Base-by-base conservation (phyloP, 2,113 vertebrate species). In the Sylvilagus bachmani region DNA sequence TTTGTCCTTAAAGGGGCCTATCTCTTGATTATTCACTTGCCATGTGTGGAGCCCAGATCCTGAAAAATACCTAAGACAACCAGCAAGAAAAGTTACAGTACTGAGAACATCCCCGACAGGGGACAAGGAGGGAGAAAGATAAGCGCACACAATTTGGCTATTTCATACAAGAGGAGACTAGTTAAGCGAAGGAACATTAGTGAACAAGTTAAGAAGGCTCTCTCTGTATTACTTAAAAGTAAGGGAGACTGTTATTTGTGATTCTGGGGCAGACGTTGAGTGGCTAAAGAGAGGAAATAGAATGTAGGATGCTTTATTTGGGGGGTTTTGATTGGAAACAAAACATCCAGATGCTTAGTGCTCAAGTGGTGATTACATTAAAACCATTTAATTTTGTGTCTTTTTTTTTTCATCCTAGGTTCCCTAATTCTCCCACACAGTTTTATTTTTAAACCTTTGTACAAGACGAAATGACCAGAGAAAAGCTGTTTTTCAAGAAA, bases 371-470 rank as follows among this genome's bases (percentile, higher is more conserved):
- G 8, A 1, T 77, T 77, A 93, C 71, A 86, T 89, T 86, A 95
- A 91, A 95, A 16, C 49, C 62, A 66, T 87, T 96, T 95, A 94
- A 94, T 95, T 97, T 86, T 70, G 53, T 74, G 29, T 33, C 83
- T 78, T 93, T 94, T 91, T 97, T 95, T 90, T 66, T 64, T 33
- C 5, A 83, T 89, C 83, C 88, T 27, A 31, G 80, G 75, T 71
- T 96, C 94, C 80, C 81, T 86, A 93, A 62, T 78, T 95, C 97
- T 87, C 88, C 95, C 93, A 86, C 33, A 81, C 70, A 97, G 91
- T 98, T 98, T 98, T 98, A 98, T 98, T 98, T 98, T 98, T 98
- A 98, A 98, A 97, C n/a, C 86, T 97, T 97, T 98, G 93, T 95
- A 80, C 74, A 97, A 98, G 97, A 95, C 81, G 38, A 92, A 86